These are phyloP conservation scores for Dendrolimus houi DNA, from an alignment of 2,888 invertebrate species.

Conservation along the genomic window DNA sequence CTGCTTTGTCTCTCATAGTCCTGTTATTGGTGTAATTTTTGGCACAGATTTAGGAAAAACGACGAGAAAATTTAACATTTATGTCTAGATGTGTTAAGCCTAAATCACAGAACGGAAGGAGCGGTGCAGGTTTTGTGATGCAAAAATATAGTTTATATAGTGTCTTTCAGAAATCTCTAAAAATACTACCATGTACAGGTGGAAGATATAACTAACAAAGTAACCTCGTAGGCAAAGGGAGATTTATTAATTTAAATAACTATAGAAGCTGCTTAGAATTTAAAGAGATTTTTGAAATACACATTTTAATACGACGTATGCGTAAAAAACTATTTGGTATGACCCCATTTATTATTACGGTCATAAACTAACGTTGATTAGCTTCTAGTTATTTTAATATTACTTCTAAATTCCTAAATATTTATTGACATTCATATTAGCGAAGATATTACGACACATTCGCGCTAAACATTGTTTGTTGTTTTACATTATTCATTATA, in stretches of 20 bases:
- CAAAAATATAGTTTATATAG: conserved; percentile 52
- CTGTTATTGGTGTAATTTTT: conserved; percentile 38
- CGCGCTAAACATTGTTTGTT: conserved; percentile 24
- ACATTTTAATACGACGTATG: conserved; percentile 24
- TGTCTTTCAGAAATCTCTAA: conserved; percentile 24
- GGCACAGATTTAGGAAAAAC: conserved; percentile 62
- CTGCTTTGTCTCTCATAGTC: conserved; percentile 34
- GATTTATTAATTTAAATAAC: too few species aligned
- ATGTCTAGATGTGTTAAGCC: conserved; percentile 55
- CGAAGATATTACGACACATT: conserved; percentile 31
- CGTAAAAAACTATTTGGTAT: conserved; percentile 44
- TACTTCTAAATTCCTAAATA: conserved; percentile 15
- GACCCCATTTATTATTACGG: conserved; percentile 10
- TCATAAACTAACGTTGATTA: conserved; percentile 1
- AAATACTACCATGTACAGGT: conserved; percentile 4
- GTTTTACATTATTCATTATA: too few species aligned
- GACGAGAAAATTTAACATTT: conserved; percentile 33
- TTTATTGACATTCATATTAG: conserved; percentile 49
- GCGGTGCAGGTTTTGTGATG: conserved; percentile 60
- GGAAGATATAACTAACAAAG: too few species aligned
- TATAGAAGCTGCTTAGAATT: conserved; percentile 13
- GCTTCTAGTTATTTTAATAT: conserved; percentile 4
- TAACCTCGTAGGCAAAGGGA: too few species aligned
- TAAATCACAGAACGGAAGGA: conserved; percentile 70
- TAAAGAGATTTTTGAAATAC: conserved; percentile 13